A percentile compares a stretch with the other conserved stretches of the same genome.
phyloP scores from a whole-genome alignment of 2,888 invertebrate species.

The Saturnia japonica region DNA sequence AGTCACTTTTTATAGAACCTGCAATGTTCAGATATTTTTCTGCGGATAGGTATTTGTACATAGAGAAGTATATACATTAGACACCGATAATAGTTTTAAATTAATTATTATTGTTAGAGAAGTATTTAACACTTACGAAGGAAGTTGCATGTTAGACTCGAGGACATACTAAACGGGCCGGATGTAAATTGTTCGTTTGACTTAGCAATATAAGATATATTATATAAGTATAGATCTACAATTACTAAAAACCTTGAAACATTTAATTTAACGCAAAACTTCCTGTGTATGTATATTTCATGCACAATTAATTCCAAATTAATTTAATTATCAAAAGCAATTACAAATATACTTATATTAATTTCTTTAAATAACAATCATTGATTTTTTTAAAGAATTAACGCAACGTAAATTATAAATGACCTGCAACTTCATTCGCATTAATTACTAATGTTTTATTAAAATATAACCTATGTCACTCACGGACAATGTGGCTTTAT shows the following conservation, averaged over 20 bases:
- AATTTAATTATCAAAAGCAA: neutral
- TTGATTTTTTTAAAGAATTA: neutral
- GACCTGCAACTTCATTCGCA: too few species aligned
- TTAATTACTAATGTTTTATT: too few species aligned
- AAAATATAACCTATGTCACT: too few species aligned
- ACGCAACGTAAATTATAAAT: neutral
- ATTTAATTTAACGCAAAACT: constrained; percentile 2
- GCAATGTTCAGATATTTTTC: neutral
- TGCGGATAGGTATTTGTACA: neutral
- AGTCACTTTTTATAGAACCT: neutral
- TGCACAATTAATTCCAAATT: constrained; percentile 1
- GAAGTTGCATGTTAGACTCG: constrained; percentile 8
- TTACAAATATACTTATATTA: neutral
- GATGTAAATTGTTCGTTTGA: constrained; percentile 1
- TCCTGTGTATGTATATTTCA: constrained; percentile 2
- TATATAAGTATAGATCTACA: neutral
- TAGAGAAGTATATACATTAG: neutral
- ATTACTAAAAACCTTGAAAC: neutral
- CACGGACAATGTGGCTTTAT: too few species aligned
- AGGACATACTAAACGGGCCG: constrained; percentile 1
- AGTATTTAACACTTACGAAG: constrained; percentile 1
- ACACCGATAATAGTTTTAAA: too few species aligned
- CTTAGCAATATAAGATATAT: constrained; percentile 3
- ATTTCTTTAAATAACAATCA: neutral
- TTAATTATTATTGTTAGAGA: neutral